Percentiles rank a stretch among this genome's conserved stretches.
Conservation (phyloP, 2,888 invertebrate genomes). For the Trichacis sp. region DNA sequence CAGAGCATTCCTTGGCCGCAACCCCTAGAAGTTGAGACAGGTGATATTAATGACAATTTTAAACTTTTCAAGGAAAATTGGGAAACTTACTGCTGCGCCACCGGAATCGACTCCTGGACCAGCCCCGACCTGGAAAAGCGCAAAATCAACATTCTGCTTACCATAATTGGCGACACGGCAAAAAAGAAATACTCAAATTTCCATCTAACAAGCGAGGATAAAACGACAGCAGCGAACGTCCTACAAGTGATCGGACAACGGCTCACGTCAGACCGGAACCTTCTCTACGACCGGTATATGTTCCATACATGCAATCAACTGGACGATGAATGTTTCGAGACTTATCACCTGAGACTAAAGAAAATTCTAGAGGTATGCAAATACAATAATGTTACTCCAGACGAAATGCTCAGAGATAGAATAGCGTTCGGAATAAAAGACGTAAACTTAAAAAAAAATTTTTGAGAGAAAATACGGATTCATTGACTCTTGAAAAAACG, state of each 20-base stretch:
- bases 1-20: no score
- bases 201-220: constrained; percentile 4
- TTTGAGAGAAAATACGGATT: background rate
- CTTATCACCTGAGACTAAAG: background rate
- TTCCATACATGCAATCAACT: constrained; percentile 10
- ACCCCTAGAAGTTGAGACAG: no score
- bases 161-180: constrained; percentile 8
- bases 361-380: constrained; percentile 8
- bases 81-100: background rate
- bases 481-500: constrained; percentile 5
- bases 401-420: constrained; percentile 10
- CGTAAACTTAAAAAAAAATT: constrained; percentile 2
- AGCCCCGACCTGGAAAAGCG: background rate
- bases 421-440: constrained; percentile 12
- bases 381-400: constrained; percentile 6
- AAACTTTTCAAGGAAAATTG: constrained; percentile 14
- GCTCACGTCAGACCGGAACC: constrained; percentile 4
- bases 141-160: constrained; percentile 11
- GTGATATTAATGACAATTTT: constrained; percentile 13
- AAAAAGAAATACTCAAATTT: constrained; percentile 15
- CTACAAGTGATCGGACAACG: constrained; percentile 3
- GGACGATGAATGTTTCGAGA: background rate
- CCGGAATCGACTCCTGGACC: constrained; percentile 10
- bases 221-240: constrained; percentile 4
- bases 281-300: constrained; percentile 8